Conservation (phyloP, 1,140 invertebrate genomes). For the Drosophila ironensis region DNA sequence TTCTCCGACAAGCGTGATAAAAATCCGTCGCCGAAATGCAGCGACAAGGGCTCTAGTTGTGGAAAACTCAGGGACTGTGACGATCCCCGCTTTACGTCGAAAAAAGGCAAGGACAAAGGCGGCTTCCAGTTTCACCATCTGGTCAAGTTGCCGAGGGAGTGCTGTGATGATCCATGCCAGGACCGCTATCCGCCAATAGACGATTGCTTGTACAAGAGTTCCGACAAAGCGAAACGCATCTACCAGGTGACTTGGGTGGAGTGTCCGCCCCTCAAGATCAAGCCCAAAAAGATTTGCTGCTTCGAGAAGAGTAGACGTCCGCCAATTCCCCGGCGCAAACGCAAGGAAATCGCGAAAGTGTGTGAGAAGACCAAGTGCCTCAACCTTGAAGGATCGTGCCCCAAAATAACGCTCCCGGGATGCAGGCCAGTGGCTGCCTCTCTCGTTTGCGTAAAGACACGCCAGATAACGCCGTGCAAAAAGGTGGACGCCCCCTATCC, state of each 20-base stretch:
- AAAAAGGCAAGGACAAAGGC: not conserved
- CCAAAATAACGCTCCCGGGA: conserved; percentile 37
- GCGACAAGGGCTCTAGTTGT: not conserved
- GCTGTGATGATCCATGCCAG: not conserved
- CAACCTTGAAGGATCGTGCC: not conserved
- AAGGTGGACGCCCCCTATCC: conserved; percentile 56
- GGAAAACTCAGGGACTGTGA: not conserved
- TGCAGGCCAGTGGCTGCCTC: conserved; percentile 22
- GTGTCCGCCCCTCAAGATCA: conserved; percentile 55
- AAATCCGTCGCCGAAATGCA: conserved; percentile 15
- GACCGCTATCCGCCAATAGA: conserved; percentile 29
- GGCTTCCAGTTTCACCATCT: conserved; percentile 24
- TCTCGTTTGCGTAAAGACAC: no score
- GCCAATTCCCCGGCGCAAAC: conserved; percentile 32
- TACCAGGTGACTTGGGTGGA: conserved; percentile 69
- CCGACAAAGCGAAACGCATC: conserved; percentile 53
- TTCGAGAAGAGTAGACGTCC: conserved; percentile 7
- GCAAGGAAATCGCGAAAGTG: not conserved
- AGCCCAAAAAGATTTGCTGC: conserved; percentile 64
- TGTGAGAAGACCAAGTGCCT: not conserved
- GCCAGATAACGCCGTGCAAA: conserved; percentile 3
- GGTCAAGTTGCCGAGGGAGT: not conserved
- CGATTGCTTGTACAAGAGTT: conserved; percentile 48
- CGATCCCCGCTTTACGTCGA: conserved; percentile 1
- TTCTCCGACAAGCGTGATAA: conserved; percentile 1